These are phyloP conservation scores for Garra rufa DNA, from an alignment of 2,113 vertebrate species.

Conservation along the genomic window DNA sequence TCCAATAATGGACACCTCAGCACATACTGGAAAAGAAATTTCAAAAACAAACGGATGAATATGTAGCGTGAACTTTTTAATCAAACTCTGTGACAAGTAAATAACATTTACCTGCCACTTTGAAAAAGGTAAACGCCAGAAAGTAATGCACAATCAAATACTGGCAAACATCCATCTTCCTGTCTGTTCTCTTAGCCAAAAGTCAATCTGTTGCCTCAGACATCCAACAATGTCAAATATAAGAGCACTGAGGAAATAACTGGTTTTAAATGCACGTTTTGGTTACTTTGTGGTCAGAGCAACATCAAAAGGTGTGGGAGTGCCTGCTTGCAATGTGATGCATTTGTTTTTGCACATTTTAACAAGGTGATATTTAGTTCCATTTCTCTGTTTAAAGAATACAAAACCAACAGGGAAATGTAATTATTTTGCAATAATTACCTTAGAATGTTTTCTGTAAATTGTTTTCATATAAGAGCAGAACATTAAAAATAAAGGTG, in stretches of 20 bases:
- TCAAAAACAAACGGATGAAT: not conserved
- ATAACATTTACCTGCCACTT: conserved; percentile 41
- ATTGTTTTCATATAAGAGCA: not conserved
- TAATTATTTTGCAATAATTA: not conserved
- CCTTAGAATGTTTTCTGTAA: not conserved
- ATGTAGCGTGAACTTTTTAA: not conserved
- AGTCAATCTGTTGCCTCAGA: not conserved
- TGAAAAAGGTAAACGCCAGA: conserved; percentile 2
- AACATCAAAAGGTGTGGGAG: not conserved
- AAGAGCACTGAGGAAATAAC: not conserved
- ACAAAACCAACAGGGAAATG: not conserved
- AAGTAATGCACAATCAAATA: not conserved
- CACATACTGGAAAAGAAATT: conserved; percentile 26
- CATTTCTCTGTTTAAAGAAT: not conserved
- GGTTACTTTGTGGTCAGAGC: conserved; percentile 23
- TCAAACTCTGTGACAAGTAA: not conserved
- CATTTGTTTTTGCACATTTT: not conserved
- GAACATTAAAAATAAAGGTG: not conserved
- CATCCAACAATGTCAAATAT: not conserved
- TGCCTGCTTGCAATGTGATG: conserved; percentile 12
- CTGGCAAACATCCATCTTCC: conserved; percentile 2
- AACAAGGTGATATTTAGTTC: not conserved
- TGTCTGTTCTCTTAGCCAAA: not conserved
- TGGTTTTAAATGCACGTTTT: not conserved
- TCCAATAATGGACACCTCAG: conserved; percentile 45